Evolutionary conservation across 2,113 vertebrate genomes (phyloP).

Genomic region (Peromyscus leucopus): DNA sequence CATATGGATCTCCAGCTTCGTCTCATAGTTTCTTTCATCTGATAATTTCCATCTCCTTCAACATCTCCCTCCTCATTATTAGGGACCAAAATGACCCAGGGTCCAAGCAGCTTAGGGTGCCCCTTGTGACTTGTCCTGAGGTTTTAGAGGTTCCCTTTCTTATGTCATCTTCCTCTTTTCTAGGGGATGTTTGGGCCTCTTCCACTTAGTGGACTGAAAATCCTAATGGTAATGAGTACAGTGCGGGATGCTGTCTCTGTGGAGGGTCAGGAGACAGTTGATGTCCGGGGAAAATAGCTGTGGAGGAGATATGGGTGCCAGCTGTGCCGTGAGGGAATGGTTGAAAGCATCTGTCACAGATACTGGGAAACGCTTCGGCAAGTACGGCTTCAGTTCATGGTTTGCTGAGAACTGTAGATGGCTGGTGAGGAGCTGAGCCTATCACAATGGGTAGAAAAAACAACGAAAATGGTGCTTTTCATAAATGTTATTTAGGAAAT

Average conservation of each 20-base stretch:
- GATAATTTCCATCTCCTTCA: neutral
- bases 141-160: slow-evolving; percentile 33
- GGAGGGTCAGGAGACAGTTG: neutral
- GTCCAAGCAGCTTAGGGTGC: neutral
- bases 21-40: neutral
- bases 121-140: slow-evolving; percentile 28
- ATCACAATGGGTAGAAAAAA: neutral
- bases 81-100: slow-evolving; percentile 10
- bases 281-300: neutral
- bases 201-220: slow-evolving; percentile 4
- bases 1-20: neutral
- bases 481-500: neutral
- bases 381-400: neutral
- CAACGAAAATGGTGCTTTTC: neutral
- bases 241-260: neutral
- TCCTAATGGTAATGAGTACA: neutral
- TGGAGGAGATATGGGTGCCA: neutral
- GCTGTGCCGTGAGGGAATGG: neutral
- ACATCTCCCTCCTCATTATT: neutral
- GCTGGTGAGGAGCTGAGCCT: neutral
- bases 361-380: slow-evolving; percentile 16
- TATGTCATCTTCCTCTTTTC: slow-evolving; percentile 56
- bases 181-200: slow-evolving; percentile 31
- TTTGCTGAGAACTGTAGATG: neutral
- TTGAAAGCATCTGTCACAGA: neutral